A percentile compares a stretch with the other conserved stretches of the same genome.
phyloP scores from a whole-genome alignment of 2,888 invertebrate species.

The Drosophila mimica region DNA sequence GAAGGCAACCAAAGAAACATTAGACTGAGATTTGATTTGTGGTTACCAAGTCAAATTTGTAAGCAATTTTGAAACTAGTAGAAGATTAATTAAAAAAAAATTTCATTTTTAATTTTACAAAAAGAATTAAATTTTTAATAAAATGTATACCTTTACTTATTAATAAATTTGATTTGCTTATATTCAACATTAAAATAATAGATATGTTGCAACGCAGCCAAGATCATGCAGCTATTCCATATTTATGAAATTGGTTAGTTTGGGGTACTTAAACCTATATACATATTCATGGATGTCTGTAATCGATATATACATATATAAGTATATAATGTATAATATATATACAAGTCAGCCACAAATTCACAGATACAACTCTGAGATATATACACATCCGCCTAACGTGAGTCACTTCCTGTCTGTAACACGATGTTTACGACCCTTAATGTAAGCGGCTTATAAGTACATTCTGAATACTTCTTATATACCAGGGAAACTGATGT shows the following conservation, averaged over 20 bases:
- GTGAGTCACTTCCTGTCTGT: slow-evolving; percentile 50
- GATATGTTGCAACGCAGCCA: no score
- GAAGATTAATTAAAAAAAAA: background rate
- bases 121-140: background rate
- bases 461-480: slow-evolving; percentile 2
- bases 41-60: background rate
- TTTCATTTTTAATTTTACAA: background rate
- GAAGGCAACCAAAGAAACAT: background rate
- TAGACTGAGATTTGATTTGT: background rate
- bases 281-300: no score
- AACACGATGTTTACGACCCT: slow-evolving; percentile 20
- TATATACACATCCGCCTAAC: background rate
- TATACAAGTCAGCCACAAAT: background rate
- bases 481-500: slow-evolving; percentile 52
- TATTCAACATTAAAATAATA: no score
- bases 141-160: no score
- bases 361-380: background rate
- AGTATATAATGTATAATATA: no score
- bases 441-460: slow-evolving; percentile 19
- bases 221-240: no score
- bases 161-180: no score
- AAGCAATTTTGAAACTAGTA: background rate
- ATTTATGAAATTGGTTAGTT: no score
- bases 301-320: no score
- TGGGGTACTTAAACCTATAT: no score